Evolutionary conservation across 2,113 vertebrate species (phyloP), one percentile per base, ranked within the genome.

Genomic region (Ictalurus punctatus): DNA sequence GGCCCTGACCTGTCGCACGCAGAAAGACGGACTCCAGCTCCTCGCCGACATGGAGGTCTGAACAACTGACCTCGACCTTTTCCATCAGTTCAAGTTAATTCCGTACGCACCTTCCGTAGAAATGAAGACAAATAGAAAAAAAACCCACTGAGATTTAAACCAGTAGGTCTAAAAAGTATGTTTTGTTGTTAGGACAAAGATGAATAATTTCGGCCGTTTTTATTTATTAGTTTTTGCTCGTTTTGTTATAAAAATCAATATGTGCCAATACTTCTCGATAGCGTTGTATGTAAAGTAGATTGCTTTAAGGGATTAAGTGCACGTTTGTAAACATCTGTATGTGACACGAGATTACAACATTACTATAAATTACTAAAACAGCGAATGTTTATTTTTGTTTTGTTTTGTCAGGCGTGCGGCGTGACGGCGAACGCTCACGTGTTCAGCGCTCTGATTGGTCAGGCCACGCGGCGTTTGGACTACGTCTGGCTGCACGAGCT

Each of bases 401-500:
- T 93, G 17, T 84, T 14, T 85, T 88, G 0, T 9, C 93, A 99
- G 98, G 95, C 89, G 30, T 96, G 93, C 30, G 96, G 97, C 73
- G 4, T 98, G 37, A 94, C 82, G n/a, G 97, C 98, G 10, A 99
- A 98, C 34, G 92, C 93, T 78, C 92, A 97, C 0, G 95, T 99
- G 86, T 99, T 98, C 92, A 97, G 98, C 76, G 92, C 95, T n/a
- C 95, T 99, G 1, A 98, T 99, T 74, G 94, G 95, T n/a, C 94
- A 90, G 0, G 98, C 98, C 0, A 9, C 94, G 86, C 96, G 92
- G 92, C 95, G 92, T 90, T 94, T 99, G 92, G 93, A 99, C 94
- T 99, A 98, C 21, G 5, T 90, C 0, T 99, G 99, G 93, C 96
- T 99, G 1, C 98, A 93, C 0, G 92, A 93, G 67, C 93, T 99